Conservation (phyloP, 2,113 vertebrate genomes). For the Semicossyphus pulcher region DNA sequence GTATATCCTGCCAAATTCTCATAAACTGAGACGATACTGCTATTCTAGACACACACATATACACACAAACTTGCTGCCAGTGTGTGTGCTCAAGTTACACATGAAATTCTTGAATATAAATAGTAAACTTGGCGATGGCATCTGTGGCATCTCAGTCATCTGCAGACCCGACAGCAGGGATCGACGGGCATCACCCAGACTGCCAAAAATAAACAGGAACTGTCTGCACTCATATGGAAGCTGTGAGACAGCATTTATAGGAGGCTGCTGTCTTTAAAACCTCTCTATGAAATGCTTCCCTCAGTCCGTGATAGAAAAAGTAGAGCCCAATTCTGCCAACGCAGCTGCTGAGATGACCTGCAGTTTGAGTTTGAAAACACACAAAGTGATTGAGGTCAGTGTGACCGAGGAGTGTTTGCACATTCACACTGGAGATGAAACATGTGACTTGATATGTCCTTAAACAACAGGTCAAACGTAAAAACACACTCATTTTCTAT, state of each 20-base stretch:
- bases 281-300: constrained; percentile 1
- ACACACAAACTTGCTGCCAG: constrained; percentile 7
- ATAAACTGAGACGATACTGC: constrained; percentile 11
- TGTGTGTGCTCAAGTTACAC: constrained; percentile 16
- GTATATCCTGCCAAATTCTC: constrained; percentile 36
- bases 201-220: constrained; percentile 69
- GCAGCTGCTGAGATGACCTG: background rate
- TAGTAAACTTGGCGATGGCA: constrained; percentile 54
- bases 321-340: background rate
- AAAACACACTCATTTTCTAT: background rate
- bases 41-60: constrained; percentile 7
- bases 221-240: constrained; percentile 33
- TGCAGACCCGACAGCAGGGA: constrained; percentile 43
- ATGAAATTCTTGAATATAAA: constrained; percentile 45
- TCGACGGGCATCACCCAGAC: constrained; percentile 24
- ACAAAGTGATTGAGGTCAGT: background rate
- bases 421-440: background rate
- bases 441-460: background rate
- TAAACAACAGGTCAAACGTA: background rate
- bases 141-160: constrained; percentile 63
- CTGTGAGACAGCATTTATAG: constrained; percentile 57
- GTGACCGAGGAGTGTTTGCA: background rate
- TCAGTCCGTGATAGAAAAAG: background rate
- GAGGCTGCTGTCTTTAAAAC: constrained; percentile 21
- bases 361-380: too few relatives aligned